phyloP scores from a whole-genome alignment of 2,888 invertebrate species.

The Calameuta pallipes region DNA sequence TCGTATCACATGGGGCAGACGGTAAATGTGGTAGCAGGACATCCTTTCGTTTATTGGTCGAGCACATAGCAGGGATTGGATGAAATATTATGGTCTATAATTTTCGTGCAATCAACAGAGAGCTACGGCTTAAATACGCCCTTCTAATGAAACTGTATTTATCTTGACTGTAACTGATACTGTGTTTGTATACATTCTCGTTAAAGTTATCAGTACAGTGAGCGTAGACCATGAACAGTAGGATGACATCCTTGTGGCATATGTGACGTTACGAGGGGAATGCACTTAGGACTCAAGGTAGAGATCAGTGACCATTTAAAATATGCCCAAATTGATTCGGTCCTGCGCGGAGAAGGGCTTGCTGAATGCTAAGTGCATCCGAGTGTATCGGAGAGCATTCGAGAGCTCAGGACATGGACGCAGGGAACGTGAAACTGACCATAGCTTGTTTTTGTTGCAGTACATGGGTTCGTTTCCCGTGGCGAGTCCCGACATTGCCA shows the following conservation, averaged over 20 bases:
- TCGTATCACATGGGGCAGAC: not conserved
- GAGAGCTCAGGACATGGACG: not conserved
- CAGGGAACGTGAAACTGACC: not conserved
- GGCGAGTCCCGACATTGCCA: slow-evolving; percentile 74
- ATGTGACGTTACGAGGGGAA: not conserved
- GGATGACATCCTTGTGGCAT: not conserved
- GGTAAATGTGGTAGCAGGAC: not conserved
- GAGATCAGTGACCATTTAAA: slow-evolving; percentile 14
- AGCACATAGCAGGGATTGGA: not conserved
- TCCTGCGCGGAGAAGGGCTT: not conserved
- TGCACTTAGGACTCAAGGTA: not conserved
- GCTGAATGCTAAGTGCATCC: not conserved
- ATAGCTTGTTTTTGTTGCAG: slow-evolving; percentile 68
- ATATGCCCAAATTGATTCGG: slow-evolving; percentile 12
- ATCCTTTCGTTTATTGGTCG: not conserved
- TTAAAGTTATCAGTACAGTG: not conserved
- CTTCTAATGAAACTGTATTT: not conserved
- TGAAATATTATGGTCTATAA: not conserved
- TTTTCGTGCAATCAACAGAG: not conserved
- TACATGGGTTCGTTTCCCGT: slow-evolving; percentile 85
- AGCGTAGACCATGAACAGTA: not conserved
- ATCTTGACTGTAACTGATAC: not conserved
- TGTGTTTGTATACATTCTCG: not conserved
- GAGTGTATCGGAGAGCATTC: not conserved
- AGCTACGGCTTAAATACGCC: not conserved